Evolutionary conservation across 2,888 invertebrate species (phyloP).

Genomic region (Melanostoma mellinum): DNA sequence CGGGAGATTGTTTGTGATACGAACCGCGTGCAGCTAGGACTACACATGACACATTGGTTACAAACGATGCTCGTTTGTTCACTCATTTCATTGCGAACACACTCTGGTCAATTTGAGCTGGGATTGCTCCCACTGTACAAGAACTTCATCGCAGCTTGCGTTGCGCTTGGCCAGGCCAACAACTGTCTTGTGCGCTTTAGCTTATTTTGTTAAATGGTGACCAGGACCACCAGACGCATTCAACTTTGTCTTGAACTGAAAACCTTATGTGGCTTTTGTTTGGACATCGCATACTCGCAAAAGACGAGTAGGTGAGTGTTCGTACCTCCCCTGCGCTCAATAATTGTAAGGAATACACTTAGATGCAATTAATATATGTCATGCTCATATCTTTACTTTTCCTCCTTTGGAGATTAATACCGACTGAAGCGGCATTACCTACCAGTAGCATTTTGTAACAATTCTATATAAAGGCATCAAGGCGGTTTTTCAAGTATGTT

Average conservation of each 20-base stretch:
- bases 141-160: constrained; percentile 44
- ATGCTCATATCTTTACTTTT: constrained; percentile 52
- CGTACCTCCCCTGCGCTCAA: constrained; percentile 60
- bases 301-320: constrained; percentile 63
- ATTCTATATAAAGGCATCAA: constrained; percentile 32
- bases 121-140: constrained; percentile 55
- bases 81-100: constrained; percentile 57
- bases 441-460: constrained; percentile 20
- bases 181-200: constrained; percentile 33
- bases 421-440: constrained; percentile 52
- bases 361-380: constrained; percentile 69
- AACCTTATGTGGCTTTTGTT: constrained; percentile 60
- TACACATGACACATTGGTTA: constrained; percentile 69
- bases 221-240: constrained; percentile 59
- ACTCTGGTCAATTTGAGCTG: constrained; percentile 54
- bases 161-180: neutral
- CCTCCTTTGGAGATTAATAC: constrained; percentile 53
- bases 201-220: constrained; percentile 48
- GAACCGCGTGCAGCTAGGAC: constrained; percentile 29
- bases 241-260: constrained; percentile 37
- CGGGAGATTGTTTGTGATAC: constrained; percentile 58
- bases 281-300: constrained; percentile 38
- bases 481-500: constrained; percentile 3
- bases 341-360: constrained; percentile 54
- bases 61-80: constrained; percentile 71